phyloP scores from a whole-genome alignment of 2,113 vertebrate genomes.

The Apistogramma diplotaenia region DNA sequence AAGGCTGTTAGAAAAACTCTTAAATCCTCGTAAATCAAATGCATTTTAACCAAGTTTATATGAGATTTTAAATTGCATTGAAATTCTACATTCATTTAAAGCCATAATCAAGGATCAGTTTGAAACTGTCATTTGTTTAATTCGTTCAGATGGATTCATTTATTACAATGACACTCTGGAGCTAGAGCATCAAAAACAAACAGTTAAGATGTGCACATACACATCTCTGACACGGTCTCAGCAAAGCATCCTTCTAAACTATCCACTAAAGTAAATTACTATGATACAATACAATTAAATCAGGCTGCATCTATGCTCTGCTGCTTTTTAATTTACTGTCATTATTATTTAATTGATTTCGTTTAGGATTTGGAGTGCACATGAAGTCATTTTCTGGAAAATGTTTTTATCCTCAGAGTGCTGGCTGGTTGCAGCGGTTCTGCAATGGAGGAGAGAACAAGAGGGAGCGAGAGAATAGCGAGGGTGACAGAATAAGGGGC shows the following conservation, averaged over 20 bases:
- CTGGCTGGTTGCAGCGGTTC: not conserved
- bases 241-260: not conserved
- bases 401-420: constrained; percentile 8
- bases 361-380: not conserved
- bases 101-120: constrained; percentile 55
- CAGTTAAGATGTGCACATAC: constrained; percentile 6
- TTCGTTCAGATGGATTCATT: constrained; percentile 51
- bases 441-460: not conserved
- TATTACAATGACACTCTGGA: constrained; percentile 19
- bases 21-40: constrained; percentile 27
- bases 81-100: constrained; percentile 52
- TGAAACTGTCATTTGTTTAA: constrained; percentile 49
- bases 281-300: not conserved
- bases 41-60: constrained; percentile 34
- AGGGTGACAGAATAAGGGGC: not conserved
- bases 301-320: not conserved
- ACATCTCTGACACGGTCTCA: not conserved
- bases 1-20: not conserved
- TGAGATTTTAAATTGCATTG: constrained; percentile 44
- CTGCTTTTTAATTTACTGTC: not conserved
- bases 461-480: not conserved
- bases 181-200: constrained; percentile 22
- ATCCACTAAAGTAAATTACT: not conserved
- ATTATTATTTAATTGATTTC: not conserved
- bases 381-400: not conserved